These are phyloP conservation scores for Onchidella celtica DNA, from an alignment of 2,888 invertebrate species.

Conservation along the genomic window DNA sequence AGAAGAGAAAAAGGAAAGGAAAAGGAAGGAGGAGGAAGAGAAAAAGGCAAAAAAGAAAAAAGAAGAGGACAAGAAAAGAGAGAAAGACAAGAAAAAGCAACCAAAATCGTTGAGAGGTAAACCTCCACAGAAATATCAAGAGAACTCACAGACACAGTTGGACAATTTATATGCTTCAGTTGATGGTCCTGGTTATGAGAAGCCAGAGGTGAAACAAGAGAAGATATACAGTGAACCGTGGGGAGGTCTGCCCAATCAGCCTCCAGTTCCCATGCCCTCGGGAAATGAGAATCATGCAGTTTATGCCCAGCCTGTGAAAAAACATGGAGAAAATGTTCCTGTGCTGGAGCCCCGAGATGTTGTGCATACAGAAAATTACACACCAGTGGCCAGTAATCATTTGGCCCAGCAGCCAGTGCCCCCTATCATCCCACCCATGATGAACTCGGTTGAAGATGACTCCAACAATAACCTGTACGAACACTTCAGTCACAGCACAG, in stretches of 20 bases:
- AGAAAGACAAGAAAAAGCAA: constrained; percentile 17
- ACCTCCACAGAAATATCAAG: neutral
- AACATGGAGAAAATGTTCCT: neutral
- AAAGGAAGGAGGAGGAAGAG: neutral
- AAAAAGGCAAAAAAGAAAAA: constrained; percentile 15
- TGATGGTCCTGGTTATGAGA: too few relatives aligned
- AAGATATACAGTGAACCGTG: constrained; percentile 33
- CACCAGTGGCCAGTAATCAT: neutral
- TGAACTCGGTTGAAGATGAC: neutral
- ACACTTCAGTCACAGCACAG: neutral
- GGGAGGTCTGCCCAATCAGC: neutral
- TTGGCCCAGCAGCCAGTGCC: neutral
- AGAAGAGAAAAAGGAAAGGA: neutral
- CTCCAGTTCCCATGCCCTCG: neutral
- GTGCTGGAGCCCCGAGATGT: constrained; percentile 4
- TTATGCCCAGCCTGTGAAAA: constrained; percentile 21
- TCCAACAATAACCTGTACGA: constrained; percentile 7
- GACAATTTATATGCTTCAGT: too few relatives aligned
- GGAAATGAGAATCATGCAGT: neutral
- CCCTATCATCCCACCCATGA: neutral
- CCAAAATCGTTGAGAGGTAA: constrained; percentile 2
- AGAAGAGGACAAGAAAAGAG: constrained; percentile 12
- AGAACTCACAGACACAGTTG: too few relatives aligned
- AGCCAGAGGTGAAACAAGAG: neutral
- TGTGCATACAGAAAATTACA: constrained; percentile 30